These are phyloP conservation scores for Momotus momota DNA, from an alignment of 2,797 vertebrate genomes.

Conservation along the genomic window DNA sequence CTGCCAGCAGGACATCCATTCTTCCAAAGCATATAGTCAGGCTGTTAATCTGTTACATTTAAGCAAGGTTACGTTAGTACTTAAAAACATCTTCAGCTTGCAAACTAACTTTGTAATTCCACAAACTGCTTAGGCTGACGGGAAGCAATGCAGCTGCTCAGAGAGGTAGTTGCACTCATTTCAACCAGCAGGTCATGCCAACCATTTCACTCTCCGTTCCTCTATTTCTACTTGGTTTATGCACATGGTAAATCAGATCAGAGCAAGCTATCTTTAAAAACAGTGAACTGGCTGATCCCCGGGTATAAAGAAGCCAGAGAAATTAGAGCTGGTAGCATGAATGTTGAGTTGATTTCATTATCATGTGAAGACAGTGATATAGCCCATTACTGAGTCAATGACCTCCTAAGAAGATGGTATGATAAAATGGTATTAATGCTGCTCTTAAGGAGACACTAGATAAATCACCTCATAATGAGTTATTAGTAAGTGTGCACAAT, in stretches of 20 bases:
- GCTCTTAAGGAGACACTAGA: not conserved
- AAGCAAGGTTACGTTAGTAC: not conserved
- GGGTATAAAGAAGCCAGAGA: not conserved
- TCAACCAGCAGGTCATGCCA: not conserved
- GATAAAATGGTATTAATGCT: not conserved
- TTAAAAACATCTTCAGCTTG: not conserved
- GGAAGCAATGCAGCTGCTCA: not conserved
- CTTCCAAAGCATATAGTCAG: not conserved
- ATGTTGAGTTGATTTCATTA: not conserved
- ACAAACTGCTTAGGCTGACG: not conserved
- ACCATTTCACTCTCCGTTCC: not conserved
- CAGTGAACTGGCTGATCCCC: not conserved
- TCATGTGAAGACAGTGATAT: not conserved
- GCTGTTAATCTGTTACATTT: not conserved
- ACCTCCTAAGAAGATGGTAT: not conserved
- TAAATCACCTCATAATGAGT: not conserved
- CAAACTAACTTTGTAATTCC: not conserved
- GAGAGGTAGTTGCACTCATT: not conserved
- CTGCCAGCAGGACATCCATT: not conserved
- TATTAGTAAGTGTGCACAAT: not conserved
- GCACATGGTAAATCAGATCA: not conserved
- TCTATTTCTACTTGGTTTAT: not conserved
- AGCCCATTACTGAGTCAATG: not conserved
- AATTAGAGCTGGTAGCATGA: not conserved
- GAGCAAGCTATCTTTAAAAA: not conserved